These are phyloP conservation scores for Erethizon dorsatum DNA, from an alignment of 2,797 vertebrate species.

Conservation along the genomic window DNA sequence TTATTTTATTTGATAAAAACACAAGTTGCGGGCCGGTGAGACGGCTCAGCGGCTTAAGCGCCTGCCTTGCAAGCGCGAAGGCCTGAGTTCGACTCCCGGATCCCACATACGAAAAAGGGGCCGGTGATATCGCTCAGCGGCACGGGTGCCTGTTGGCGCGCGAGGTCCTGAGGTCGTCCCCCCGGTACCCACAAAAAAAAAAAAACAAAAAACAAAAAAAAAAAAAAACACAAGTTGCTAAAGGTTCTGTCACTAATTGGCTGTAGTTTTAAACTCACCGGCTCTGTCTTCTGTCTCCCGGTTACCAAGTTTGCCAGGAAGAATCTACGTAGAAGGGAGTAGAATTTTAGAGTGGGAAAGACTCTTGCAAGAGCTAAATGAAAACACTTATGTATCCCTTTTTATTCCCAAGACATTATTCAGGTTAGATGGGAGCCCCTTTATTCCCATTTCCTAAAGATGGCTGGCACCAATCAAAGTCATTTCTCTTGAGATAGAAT, in stretches of 20 bases:
- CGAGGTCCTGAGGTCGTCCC: too few relatives aligned
- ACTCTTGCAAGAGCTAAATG: neutral
- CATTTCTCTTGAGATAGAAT: slow-evolving; percentile 15
- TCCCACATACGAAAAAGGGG: too few relatives aligned
- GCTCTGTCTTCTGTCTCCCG: neutral
- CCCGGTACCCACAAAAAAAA: too few relatives aligned
- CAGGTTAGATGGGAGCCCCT: neutral
- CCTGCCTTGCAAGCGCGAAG: too few relatives aligned
- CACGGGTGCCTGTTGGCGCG: too few relatives aligned
- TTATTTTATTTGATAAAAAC: neutral
- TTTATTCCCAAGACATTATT: neutral
- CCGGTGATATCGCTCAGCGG: too few relatives aligned
- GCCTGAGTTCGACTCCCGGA: too few relatives aligned
- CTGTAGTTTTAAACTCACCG: slow-evolving; percentile 57
- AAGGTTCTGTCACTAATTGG: neutral
- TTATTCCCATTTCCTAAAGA: neutral
- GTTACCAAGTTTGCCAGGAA: neutral
- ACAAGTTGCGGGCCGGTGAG: too few relatives aligned
- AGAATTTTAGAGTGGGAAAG: neutral
- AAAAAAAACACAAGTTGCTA: neutral
- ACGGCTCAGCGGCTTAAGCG: too few relatives aligned
- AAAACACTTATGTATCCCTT: slow-evolving; percentile 34
- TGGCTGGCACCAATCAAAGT: neutral
- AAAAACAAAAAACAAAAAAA: too few relatives aligned
- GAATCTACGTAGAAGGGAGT: neutral